phyloP scores from a whole-genome alignment of 2,888 invertebrate species.

The Noctua comes region DNA sequence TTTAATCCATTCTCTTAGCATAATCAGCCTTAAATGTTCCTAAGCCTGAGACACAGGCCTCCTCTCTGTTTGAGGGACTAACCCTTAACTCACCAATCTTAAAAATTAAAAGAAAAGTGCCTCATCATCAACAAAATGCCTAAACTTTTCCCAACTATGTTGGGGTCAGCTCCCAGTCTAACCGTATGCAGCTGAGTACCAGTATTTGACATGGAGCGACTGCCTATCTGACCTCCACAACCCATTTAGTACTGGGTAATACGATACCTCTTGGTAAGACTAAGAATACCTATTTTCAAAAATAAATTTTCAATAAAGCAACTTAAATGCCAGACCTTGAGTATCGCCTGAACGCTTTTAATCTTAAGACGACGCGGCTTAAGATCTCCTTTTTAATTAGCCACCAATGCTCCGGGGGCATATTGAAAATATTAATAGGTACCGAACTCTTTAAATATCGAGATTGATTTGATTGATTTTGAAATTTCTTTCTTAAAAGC shows the following conservation, averaged over 20 bases:
- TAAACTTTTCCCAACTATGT: neutral
- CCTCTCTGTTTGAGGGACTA: neutral
- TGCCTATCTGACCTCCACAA: neutral
- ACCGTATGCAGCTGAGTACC: neutral
- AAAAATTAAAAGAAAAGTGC: neutral
- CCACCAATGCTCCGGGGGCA: neutral
- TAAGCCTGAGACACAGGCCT: neutral
- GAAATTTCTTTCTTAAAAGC: too few relatives aligned
- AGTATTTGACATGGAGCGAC: neutral
- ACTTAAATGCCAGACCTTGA: neutral
- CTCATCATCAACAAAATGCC: neutral
- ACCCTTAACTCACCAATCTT: too few relatives aligned
- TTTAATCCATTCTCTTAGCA: too few relatives aligned
- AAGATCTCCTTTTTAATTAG: slow-evolving; percentile 41
- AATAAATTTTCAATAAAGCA: neutral
- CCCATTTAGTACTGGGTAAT: neutral
- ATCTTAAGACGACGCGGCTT: slow-evolving; percentile 20
- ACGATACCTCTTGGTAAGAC: neutral
- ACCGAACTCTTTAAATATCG: neutral
- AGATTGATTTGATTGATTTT: neutral
- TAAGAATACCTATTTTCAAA: neutral
- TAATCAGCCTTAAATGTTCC: too few relatives aligned
- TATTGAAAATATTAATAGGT: slow-evolving; percentile 22
- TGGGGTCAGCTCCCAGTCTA: neutral
- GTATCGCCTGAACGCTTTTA: slow-evolving; percentile 23